Evolutionary conservation across 2,797 vertebrate species (phyloP), one percentile per base, ranked within the genome.

Genomic region (Percopsis omiscomaycus): DNA sequence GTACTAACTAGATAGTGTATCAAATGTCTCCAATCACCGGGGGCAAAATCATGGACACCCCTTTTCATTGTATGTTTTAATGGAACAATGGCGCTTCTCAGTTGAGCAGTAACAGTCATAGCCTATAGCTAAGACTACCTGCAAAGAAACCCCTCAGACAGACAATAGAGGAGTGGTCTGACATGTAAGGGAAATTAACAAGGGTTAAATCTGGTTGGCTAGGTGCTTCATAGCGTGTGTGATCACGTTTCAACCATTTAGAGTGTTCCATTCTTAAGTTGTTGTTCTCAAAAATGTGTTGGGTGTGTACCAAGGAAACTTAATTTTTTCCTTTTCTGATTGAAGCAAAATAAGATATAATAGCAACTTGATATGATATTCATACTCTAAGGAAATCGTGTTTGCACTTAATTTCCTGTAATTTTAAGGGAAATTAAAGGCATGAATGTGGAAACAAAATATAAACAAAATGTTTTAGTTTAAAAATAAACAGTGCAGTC

Each of bases 11-110:
- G 74, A 83, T 87, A 83, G 46, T 61, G 77, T 89, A 64, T 88
- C 86, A 84, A 84, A 89, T 75, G 65, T 76, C 74, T 75, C 64
- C 68, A 79, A 68, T 84, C 59, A 82, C 85, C 64, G 75, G 59
- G 64, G 64, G 54, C 30, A 68, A 71, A 78, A 73, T 73, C 46
- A 71, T 10, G 2, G 51, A 66, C 12, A 15, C 29, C 68, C 28
- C 62, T 61, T 83, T 83, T 77, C 66, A 73, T 75, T 69, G 73
- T 64, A 3, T 58, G 59, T 73, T 75, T 75, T 49, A 64, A 61
- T 48, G 52, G 64, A 57, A 89, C 88, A 89, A 89, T 86, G 74
- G 45, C 42, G 56, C 57, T 68, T 77, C 75, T 83, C 60, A 66
- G 48, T 71, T 59, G 55, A 74, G 59, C 52, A 62, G 53, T 69